Conservation (phyloP, 2,113 vertebrate genomes). For the Myrmecobius fasciatus region DNA sequence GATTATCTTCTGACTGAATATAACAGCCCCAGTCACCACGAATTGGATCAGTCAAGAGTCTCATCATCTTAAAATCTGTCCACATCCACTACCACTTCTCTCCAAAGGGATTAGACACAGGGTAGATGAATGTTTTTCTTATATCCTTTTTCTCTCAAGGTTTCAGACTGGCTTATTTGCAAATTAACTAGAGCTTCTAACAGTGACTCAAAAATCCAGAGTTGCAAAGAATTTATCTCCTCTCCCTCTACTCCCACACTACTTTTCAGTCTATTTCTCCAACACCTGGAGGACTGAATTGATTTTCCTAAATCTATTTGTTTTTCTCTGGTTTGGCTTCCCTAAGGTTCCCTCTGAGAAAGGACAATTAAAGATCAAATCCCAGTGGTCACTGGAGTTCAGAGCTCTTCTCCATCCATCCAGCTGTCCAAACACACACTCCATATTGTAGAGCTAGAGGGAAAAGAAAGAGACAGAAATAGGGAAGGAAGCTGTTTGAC, state of each 20-base stretch:
- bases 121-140: neutral
- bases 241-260: neutral
- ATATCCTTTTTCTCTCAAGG: neutral
- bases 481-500: neutral
- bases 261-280: neutral
- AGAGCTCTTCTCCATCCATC: neutral
- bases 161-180: neutral
- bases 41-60: neutral
- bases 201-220: neutral
- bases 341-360: neutral
- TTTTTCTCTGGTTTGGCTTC: neutral
- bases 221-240: neutral
- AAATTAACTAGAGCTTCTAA: neutral
- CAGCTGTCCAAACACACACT: slow-evolving; percentile 59
- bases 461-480: neutral
- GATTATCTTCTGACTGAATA: neutral
- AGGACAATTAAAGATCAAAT: neutral
- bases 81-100: neutral
- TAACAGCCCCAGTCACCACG: neutral
- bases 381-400: neutral
- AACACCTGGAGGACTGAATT: neutral
- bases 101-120: fast-evolving
- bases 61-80: neutral
- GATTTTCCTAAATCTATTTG: neutral
- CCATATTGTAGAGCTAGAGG: neutral